Conservation (phyloP, 1,140 invertebrate species). For the Eriocheir sinensis region DNA sequence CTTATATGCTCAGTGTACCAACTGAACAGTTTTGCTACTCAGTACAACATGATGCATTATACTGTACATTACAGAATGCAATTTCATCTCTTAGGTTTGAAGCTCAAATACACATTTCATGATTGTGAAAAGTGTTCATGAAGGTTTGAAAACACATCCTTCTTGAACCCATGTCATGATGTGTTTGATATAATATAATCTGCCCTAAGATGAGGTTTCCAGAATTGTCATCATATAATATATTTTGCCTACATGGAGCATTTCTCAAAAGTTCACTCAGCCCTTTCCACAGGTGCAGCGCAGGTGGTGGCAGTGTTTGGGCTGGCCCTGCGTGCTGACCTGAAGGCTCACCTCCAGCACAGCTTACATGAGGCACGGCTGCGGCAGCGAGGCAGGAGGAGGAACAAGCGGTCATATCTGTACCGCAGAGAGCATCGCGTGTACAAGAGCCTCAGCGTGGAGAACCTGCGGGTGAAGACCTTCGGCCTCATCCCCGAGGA, state of each 20-base stretch:
- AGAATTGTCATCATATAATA: too few relatives aligned
- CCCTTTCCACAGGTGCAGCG: not conserved
- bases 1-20: too few relatives aligned
- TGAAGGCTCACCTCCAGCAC: not conserved
- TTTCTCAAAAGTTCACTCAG: too few relatives aligned
- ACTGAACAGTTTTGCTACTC: too few relatives aligned
- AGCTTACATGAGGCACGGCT: not conserved
- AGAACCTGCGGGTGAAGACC: constrained; percentile 42
- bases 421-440: not conserved
- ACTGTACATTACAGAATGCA: too few relatives aligned
- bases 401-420: not conserved
- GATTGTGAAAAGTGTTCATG: too few relatives aligned
- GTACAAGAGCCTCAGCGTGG: constrained; percentile 38
- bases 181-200: not conserved
- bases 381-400: not conserved
- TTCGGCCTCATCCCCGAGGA: constrained; percentile 34
- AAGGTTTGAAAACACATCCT: not conserved
- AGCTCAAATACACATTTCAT: too few relatives aligned
- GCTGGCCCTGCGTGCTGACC: not conserved
- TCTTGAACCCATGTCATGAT: not conserved
- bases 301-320: constrained; percentile 37
- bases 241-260: too few relatives aligned
- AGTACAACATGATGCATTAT: too few relatives aligned
- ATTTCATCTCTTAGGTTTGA: too few relatives aligned
- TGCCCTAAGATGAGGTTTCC: too few relatives aligned